Evolutionary conservation across 2,113 vertebrate genomes (phyloP), one percentile per base, ranked within the genome.

Genomic region (Seriola aureovittata): DNA sequence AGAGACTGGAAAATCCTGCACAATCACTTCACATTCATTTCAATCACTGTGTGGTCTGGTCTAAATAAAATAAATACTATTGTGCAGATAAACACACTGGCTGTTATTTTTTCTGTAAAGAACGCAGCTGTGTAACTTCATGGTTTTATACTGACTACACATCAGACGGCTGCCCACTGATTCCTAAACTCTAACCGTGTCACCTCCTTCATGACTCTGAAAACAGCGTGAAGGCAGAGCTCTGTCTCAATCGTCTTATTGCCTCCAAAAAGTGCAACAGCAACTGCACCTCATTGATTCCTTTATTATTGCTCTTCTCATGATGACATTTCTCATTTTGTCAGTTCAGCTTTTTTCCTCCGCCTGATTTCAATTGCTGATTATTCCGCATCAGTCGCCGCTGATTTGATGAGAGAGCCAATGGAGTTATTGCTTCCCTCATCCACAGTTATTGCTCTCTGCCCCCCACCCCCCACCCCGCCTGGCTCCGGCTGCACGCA

Each of bases 321-420:
- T 91, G 87, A 92, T 93, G 93, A 89, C 92, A 93, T 94, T 95
- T 93, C 90, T 86, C 85, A 92, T 94, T 95, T 93, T 91, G 93
- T 91, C 89, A 91, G 87, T 88, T 94, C 92, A 94, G 93, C 94
- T 89, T 79, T 92, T 92, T 85, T 66, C 68, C 76, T 81, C 59
- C 36, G 42, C 79, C 85, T 92, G 93, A 95, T 95, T 94, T 93
- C 91, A 86, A 87, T 91, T 89, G 91, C 93, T 94, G 93, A 95
- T 94, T 95, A 93, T 94, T 93, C 84, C 55, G 81, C 89, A 87
- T 94, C 94, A 91, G 90, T 88, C 66, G 48, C 60, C 83, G 81
- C 80, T 89, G 93, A 95, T 93, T 93, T 94, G 93, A 95, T 93
- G 82, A 94, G 92, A 89, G 81, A 87, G 79, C 84, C 85, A 71